Evolutionary conservation across 2,113 vertebrate species (phyloP).

Genomic region (Pelodiscus sinensis): DNA sequence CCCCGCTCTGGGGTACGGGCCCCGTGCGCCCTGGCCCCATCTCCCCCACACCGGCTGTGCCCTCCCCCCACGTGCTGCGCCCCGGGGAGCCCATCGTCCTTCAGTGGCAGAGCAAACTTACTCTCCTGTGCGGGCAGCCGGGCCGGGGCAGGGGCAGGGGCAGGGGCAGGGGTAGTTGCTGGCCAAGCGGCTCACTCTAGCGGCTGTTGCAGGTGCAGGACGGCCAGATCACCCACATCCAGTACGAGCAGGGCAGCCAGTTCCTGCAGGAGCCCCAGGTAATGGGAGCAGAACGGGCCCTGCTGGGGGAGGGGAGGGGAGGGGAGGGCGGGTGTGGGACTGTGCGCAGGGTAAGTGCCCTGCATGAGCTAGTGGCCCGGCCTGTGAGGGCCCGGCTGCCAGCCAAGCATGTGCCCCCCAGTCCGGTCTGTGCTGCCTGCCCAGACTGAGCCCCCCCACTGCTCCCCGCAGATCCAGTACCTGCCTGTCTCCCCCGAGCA

Average conservation of each 20-base stretch:
- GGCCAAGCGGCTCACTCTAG: neutral
- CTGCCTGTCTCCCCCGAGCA: constrained; percentile 90
- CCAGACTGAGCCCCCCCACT: rapidly evolving
- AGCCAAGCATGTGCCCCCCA: neutral
- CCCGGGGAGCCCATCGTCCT: too few relatives aligned
- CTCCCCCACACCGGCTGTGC: too few relatives aligned
- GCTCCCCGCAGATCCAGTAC: constrained; percentile 89
- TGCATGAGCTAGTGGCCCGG: too few relatives aligned
- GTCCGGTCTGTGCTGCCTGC: too few relatives aligned
- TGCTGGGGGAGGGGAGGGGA: too few relatives aligned
- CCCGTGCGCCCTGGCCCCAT: too few relatives aligned
- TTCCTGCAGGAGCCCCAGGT: constrained; percentile 94
- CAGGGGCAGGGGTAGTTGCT: too few relatives aligned
- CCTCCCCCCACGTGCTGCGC: too few relatives aligned
- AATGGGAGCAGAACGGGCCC: neutral
- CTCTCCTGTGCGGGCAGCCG: too few relatives aligned
- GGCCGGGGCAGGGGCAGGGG: too few relatives aligned
- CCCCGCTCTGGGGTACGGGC: too few relatives aligned
- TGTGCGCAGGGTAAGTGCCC: neutral
- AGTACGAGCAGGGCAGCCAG: constrained; percentile 90
- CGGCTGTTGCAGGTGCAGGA: constrained; percentile 86
- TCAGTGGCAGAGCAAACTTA: too few relatives aligned
- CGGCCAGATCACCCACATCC: constrained; percentile 94
- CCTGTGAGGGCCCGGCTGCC: neutral
- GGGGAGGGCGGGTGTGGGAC: neutral